phyloP scores from a whole-genome alignment of 2,113 vertebrate genomes.

The Actenoides hombroni region DNA sequence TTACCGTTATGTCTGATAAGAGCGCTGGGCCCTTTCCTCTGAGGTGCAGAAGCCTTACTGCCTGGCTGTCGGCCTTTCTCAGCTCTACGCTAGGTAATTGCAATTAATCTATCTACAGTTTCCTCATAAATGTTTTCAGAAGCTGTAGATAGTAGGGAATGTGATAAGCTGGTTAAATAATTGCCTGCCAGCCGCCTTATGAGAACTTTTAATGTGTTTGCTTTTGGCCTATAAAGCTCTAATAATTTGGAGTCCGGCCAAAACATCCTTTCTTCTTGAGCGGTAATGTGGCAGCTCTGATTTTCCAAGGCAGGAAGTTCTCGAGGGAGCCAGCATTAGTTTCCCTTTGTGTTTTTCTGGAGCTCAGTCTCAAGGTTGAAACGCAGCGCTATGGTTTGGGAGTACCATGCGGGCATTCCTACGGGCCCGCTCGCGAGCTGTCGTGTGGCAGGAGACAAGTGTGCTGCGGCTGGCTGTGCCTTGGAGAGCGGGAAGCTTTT shows the following conservation, averaged over 20 bases:
- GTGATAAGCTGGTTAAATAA: constrained; percentile 48
- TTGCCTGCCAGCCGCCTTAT: constrained; percentile 37
- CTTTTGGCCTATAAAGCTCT: constrained; percentile 44
- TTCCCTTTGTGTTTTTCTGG: constrained; percentile 29
- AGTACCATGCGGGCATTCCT: not conserved
- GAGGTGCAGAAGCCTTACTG: not conserved
- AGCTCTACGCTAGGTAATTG: not conserved
- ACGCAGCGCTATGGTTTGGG: not conserved
- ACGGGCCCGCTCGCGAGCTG: not conserved
- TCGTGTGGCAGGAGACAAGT: not conserved
- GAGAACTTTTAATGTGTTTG: constrained; percentile 46
- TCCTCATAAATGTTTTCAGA: not conserved
- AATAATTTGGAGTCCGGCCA: constrained; percentile 29
- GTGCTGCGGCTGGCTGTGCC: not conserved
- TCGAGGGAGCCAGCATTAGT: not conserved
- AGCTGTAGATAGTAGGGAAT: not conserved
- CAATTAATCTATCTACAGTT: not conserved
- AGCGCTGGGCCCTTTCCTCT: not conserved
- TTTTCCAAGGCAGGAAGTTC: constrained; percentile 23
- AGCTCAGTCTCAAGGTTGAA: constrained; percentile 2
- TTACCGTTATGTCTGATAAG: not conserved
- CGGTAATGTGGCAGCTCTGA: not conserved
- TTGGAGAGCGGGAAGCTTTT: not conserved
- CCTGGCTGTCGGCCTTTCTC: not conserved
- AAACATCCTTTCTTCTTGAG: constrained; percentile 9